A percentile compares a stretch with the other conserved stretches of the same genome.
Evolutionary conservation across 2,888 invertebrate species (phyloP).

Genomic region (Plutella xylostella): DNA sequence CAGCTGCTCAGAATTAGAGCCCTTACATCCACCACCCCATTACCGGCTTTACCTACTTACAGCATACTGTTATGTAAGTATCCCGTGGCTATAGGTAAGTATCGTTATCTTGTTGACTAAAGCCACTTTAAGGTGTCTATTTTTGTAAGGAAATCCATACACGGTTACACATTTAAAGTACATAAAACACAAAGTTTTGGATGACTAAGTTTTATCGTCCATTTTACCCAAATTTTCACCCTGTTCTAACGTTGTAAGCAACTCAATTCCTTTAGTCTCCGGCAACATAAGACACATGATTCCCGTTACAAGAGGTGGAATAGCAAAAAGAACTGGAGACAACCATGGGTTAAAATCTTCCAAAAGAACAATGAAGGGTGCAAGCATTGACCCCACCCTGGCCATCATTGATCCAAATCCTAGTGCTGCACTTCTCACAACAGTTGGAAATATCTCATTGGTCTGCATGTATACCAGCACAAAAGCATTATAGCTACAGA

Average conservation of each 20-base stretch:
- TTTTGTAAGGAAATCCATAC: too few relatives aligned
- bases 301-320: conserved; percentile 68
- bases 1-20: conserved; percentile 15
- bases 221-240: background rate
- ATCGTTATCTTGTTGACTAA: too few relatives aligned
- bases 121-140: too few relatives aligned
- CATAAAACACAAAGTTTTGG: too few relatives aligned
- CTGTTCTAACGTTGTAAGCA: conserved; percentile 1
- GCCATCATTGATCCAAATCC: conserved; percentile 82
- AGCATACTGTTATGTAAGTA: too few relatives aligned
- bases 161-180: too few relatives aligned
- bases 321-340: conserved; percentile 62
- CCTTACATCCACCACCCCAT: conserved; percentile 51
- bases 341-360: conserved; percentile 25
- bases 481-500: conserved; percentile 78
- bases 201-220: too few relatives aligned
- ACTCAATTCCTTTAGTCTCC: conserved; percentile 70
- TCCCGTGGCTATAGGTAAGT: too few relatives aligned
- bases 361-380: conserved; percentile 76
- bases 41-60: conserved; percentile 18
- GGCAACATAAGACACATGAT: conserved; percentile 71
- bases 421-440: conserved; percentile 81
- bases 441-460: conserved; percentile 83
- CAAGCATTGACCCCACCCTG: conserved; percentile 79
- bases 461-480: conserved; percentile 81